Conservation (phyloP, 2,797 vertebrate species). For the Crenuchus spilurus region DNA sequence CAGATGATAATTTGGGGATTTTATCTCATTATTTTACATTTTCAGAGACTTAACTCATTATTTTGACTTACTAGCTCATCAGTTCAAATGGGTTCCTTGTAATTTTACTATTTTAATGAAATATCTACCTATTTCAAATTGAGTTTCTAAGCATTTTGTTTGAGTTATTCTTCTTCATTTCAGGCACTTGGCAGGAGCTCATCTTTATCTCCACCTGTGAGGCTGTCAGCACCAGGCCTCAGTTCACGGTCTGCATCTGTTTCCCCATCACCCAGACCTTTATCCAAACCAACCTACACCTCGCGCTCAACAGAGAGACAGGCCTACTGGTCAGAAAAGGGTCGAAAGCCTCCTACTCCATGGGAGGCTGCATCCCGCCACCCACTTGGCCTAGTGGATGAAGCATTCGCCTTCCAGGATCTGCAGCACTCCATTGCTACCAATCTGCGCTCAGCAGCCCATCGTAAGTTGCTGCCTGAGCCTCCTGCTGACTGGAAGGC, state of each 20-base stretch:
- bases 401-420: conserved; percentile 83
- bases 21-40: neutral
- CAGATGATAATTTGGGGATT: no score
- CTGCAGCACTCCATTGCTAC: conserved; percentile 86
- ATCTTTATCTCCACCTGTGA: conserved; percentile 84
- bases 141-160: conserved; percentile 62
- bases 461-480: conserved; percentile 84
- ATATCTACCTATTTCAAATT: no score
- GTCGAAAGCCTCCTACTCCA: conserved; percentile 81
- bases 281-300: conserved; percentile 58
- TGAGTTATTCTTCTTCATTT: conserved; percentile 66
- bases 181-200: conserved; percentile 75
- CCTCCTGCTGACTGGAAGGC: conserved; percentile 83
- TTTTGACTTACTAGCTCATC: no score
- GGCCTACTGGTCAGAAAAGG: conserved; percentile 67
- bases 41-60: no score
- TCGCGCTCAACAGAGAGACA: conserved; percentile 57
- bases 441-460: conserved; percentile 85
- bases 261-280: conserved; percentile 73
- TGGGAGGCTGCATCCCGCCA: conserved; percentile 92
- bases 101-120: no score
- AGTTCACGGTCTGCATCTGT: conserved; percentile 68
- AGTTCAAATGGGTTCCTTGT: no score
- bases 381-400: conserved; percentile 90
- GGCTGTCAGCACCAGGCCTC: conserved; percentile 65